Evolutionary conservation across 2,888 invertebrate genomes (phyloP).

Genomic region (Lottia scabra): DNA sequence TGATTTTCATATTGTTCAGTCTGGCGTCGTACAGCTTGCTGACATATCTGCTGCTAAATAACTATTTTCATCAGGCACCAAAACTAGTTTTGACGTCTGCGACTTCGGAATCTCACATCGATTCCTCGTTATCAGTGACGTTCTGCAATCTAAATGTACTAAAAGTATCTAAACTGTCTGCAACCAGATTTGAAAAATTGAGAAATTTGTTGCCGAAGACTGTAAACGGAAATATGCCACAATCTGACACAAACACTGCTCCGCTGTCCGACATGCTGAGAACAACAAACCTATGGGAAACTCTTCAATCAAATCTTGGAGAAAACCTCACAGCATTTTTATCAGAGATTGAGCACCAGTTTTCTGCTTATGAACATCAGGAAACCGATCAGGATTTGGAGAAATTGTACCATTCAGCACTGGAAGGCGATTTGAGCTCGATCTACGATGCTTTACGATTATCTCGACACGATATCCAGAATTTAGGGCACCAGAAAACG

Average conservation of each 20-base stretch:
- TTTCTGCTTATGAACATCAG: not conserved
- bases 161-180: not conserved
- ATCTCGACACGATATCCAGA: not conserved
- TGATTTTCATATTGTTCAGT: not conserved
- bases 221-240: not conserved
- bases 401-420: not conserved
- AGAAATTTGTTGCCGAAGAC: not conserved
- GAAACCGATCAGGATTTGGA: not conserved
- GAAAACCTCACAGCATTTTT: not conserved
- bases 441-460: not conserved
- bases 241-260: not conserved
- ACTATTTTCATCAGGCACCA: not conserved
- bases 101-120: not conserved
- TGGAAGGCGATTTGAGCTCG: not conserved
- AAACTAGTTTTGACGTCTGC: not conserved
- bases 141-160: not conserved
- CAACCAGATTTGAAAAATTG: conserved; percentile 1
- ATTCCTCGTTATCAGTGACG: not conserved
- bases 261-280: not conserved
- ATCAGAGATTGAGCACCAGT: not conserved
- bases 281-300: not conserved
- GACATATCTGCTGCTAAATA: not conserved
- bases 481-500: not conserved
- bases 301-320: not conserved
- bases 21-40: not conserved